phyloP scores from a whole-genome alignment of 2,797 vertebrate species.

The Sebastes kiyomatsui region DNA sequence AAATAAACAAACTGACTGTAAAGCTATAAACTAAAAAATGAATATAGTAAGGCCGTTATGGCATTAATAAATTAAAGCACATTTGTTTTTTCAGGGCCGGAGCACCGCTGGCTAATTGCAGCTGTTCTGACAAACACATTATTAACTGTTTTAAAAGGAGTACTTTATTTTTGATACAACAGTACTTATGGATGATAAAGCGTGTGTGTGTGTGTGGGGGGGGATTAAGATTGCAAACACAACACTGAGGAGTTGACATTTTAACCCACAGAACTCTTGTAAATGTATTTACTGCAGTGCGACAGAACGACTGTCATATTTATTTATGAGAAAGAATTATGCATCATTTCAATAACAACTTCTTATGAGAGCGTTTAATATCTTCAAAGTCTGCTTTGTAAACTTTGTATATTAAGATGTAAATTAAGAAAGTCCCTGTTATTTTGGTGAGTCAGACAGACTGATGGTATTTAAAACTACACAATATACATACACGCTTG shows the following conservation, averaged over 20 bases:
- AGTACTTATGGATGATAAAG: neutral
- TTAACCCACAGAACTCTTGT: neutral
- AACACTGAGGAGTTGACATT: neutral
- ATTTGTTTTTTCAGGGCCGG: neutral
- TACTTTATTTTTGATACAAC: neutral
- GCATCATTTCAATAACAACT: neutral
- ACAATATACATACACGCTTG: neutral
- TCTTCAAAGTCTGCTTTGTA: constrained; percentile 1
- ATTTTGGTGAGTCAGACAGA: neutral
- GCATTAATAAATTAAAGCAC: neutral
- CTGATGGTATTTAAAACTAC: neutral
- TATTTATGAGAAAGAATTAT: neutral
- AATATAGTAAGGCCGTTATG: neutral
- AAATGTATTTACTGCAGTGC: neutral
- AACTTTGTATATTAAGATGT: neutral
- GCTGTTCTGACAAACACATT: neutral
- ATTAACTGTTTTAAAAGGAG: neutral
- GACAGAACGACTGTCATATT: neutral
- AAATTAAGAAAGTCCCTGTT: neutral
- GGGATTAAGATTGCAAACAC: neutral
- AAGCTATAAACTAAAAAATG: constrained; percentile 12
- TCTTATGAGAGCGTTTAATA: neutral
- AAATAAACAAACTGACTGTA: constrained; percentile 4
- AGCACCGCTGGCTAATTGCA: neutral
- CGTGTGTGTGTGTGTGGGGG: neutral